A percentile compares a stretch with the other conserved stretches of the same genome.
Evolutionary conservation across 1,140 invertebrate species (phyloP).

Genomic region (Nephila pilipes): DNA sequence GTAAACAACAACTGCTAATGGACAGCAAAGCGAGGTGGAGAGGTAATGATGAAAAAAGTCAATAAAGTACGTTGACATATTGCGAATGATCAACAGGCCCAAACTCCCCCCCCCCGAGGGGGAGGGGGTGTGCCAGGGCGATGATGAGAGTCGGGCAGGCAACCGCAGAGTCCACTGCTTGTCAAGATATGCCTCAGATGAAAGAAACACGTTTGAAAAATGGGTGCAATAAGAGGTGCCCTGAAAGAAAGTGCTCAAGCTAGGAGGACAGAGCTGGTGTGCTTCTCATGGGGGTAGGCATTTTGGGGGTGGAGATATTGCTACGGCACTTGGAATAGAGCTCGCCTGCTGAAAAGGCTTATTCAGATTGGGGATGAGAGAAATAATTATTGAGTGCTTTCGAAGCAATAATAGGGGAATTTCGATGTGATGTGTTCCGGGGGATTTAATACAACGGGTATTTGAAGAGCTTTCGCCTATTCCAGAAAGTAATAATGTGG

Average conservation of each 20-base stretch:
- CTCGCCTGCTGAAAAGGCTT: neutral
- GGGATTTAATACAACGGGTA: no score
- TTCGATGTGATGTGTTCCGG: no score
- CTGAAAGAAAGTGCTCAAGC: constrained; percentile 54
- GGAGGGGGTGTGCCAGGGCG: neutral
- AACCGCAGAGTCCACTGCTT: constrained; percentile 68
- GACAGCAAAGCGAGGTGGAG: neutral
- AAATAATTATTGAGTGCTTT: constrained; percentile 6
- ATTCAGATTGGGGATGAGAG: neutral
- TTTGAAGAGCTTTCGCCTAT: no score
- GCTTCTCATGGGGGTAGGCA: neutral
- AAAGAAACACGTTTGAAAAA: constrained; percentile 70
- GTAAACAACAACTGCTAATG: constrained; percentile 20
- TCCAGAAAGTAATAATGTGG: no score
- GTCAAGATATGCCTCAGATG: constrained; percentile 65
- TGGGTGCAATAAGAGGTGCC: constrained; percentile 58
- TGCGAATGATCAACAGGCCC: constrained; percentile 62
- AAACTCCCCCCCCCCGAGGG: neutral
- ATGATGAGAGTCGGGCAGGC: constrained; percentile 53
- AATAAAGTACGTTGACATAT: constrained; percentile 29
- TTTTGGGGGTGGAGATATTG: no score
- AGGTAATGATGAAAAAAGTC: constrained; percentile 13
- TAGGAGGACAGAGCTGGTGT: neutral
- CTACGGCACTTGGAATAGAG: neutral
- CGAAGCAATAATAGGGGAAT: neutral